Percentiles rank a stretch among this genome's conserved stretches.
Conservation (phyloP, 2,888 invertebrate genomes). For the Ernsta delagoae region DNA sequence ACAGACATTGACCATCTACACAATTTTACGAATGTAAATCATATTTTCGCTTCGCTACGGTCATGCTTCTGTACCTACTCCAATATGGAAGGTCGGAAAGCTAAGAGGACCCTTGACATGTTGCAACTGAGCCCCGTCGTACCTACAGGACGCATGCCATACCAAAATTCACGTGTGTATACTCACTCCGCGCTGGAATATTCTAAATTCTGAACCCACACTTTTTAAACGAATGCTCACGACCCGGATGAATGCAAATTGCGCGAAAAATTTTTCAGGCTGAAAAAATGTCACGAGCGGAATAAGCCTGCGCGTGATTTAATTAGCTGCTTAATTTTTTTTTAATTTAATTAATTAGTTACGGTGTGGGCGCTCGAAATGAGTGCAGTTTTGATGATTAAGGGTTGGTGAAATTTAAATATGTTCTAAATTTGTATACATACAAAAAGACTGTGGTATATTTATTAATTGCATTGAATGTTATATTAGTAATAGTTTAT, state of each 20-base stretch:
- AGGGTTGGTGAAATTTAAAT: too few species aligned
- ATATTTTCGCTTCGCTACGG: neutral
- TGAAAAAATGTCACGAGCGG: slow-evolving; percentile 5
- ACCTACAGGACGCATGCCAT: slow-evolving; percentile 34
- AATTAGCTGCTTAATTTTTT: slow-evolving; percentile 9
- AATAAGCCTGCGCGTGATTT: neutral
- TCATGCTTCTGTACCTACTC: neutral
- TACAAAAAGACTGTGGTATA: too few species aligned
- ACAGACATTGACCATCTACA: too few species aligned
- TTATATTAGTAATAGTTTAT: too few species aligned
- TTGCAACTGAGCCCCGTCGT: slow-evolving; percentile 29
- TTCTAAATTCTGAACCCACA: slow-evolving; percentile 24
- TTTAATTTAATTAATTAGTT: neutral
- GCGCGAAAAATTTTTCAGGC: slow-evolving; percentile 2
- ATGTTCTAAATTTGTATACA: too few species aligned
- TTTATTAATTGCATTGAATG: too few species aligned
- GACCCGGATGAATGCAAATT: slow-evolving; percentile 27
- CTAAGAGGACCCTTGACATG: slow-evolving; percentile 36
- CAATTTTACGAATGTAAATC: too few species aligned
- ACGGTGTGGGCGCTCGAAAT: neutral
- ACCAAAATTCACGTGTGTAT: slow-evolving; percentile 38
- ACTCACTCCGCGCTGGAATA: slow-evolving; percentile 31
- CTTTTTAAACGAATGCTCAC: slow-evolving; percentile 18
- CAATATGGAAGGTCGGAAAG: slow-evolving; percentile 10
- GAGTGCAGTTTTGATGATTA: neutral